Percentiles rank a stretch among this genome's conserved stretches.
phyloP scores from a whole-genome alignment of 2,888 invertebrate species.

The Temnothorax ravouxi region DNA sequence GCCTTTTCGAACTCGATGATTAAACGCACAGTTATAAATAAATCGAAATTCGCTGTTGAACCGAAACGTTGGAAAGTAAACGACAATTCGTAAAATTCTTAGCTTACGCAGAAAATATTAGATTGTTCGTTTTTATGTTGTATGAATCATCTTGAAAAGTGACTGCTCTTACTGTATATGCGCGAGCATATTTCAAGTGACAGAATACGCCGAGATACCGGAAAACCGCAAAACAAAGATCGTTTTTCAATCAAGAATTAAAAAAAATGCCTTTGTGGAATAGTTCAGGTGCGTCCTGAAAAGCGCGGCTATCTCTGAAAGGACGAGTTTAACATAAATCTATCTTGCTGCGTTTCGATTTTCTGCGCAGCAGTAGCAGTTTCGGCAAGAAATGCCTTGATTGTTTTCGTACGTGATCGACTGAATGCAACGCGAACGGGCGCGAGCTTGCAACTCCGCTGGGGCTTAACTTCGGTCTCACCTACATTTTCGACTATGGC shows the following conservation, averaged over 20 bases:
- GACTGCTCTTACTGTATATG: neutral
- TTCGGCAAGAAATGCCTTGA: neutral
- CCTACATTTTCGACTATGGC: slow-evolving; percentile 73
- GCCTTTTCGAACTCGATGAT: neutral
- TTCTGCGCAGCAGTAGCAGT: neutral
- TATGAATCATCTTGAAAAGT: neutral
- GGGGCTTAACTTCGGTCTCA: slow-evolving; percentile 81
- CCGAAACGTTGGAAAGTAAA: neutral
- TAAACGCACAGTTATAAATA: neutral
- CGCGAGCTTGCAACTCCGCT: slow-evolving; percentile 81
- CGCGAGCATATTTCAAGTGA: neutral
- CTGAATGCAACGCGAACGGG: slow-evolving; percentile 80
- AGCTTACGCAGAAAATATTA: neutral
- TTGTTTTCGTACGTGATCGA: slow-evolving; percentile 80
- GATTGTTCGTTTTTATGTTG: neutral
- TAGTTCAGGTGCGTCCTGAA: neutral
- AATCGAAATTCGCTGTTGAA: neutral
- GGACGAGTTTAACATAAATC: neutral
- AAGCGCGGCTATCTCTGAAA: neutral
- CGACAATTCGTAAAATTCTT: neutral
- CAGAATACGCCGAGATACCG: no score
- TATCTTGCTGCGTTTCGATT: neutral
- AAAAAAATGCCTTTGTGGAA: neutral
- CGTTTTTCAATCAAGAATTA: neutral
- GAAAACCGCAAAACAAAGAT: neutral